phyloP scores from a whole-genome alignment of 2,113 vertebrate species.

The Lota lota region DNA sequence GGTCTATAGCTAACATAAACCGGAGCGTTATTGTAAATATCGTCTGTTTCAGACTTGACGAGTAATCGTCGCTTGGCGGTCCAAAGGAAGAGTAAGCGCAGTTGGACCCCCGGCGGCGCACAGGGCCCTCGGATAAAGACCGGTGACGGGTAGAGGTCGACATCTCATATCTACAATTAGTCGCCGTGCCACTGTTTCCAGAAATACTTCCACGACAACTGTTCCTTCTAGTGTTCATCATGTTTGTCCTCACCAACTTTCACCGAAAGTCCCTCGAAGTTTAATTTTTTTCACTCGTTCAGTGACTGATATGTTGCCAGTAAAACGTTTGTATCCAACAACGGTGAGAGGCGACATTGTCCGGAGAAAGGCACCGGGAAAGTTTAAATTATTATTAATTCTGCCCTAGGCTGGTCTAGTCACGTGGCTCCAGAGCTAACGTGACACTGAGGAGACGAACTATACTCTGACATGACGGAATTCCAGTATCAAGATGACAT shows the following conservation, averaged over 20 bases:
- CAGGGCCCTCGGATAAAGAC: slow-evolving; percentile 65
- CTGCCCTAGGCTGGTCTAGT: neutral
- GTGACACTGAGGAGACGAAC: too few relatives aligned
- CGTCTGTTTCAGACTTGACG: slow-evolving; percentile 85
- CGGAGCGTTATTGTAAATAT: slow-evolving; percentile 82
- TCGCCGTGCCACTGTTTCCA: slow-evolving; percentile 22
- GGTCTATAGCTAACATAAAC: slow-evolving; percentile 84
- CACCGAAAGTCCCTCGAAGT: neutral
- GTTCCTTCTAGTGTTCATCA: slow-evolving; percentile 63
- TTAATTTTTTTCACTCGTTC: neutral
- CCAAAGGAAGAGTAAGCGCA: slow-evolving; percentile 56
- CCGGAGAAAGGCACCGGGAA: too few relatives aligned
- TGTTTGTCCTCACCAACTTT: slow-evolving; percentile 19
- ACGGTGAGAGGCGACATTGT: too few relatives aligned
- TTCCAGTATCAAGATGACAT: too few relatives aligned
- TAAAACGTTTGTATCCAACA: too few relatives aligned
- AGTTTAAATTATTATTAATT: too few relatives aligned
- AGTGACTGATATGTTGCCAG: slow-evolving; percentile 1
- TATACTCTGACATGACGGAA: too few relatives aligned
- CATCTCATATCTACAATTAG: slow-evolving; percentile 67
- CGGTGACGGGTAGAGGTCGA: slow-evolving; percentile 50
- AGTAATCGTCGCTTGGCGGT: slow-evolving; percentile 74
- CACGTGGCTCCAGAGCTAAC: neutral
- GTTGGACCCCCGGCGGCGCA: slow-evolving; percentile 72
- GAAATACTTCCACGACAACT: slow-evolving; percentile 46